Base-by-base conservation (phyloP, 2,113 vertebrate species). In the Platichthys stellatus region DNA sequence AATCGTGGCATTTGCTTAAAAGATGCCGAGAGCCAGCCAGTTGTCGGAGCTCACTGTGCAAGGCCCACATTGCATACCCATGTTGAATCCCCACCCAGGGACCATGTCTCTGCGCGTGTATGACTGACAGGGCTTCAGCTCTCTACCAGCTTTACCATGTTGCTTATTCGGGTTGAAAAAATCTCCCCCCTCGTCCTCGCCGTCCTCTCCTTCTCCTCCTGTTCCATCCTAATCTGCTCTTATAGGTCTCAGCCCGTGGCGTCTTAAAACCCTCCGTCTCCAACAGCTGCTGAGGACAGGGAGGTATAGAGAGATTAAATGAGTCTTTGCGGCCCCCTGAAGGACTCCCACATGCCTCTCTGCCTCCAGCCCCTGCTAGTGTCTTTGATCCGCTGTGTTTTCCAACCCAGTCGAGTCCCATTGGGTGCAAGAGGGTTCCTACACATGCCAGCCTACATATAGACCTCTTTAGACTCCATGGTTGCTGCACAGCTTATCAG, bases 211-310 rank as follows among this genome's bases (percentile, higher is more conserved):
- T 82, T 78, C 82, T 78, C 74, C 69, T 79, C 80, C 64, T 84
- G 79, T 78, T 87, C 76, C 63, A 80, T 86, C 75, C 78, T 93
- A 85, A 94, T 91, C 90, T 87, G 86, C 78, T 92, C 47, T 88
- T 88, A 90, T 83, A 81, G 85, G 87, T 81, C 80, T 87, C 84
- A 84, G 88, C 87, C 84, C 54, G 1, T 86, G 89, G 87, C 63
- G 68, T 88, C 83, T 91, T 89, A 90, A 92, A 90, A 75, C 80
- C 72, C 82, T 84, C 74, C 60, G 64, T 88, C 88, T 86, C 76
- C 78, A 90, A 81, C 93, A 92, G 90, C 91, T 94, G 93, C 87
- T 80, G 86, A 92, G 82, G 77, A 89, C 87, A 88, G 84, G 73
- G 85, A 88, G 80, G 84, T 91, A 87, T 78, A 66, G 76, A 79